Evolutionary conservation across 2,113 vertebrate genomes (phyloP).

Genomic region (Cyanoliseus patagonus): DNA sequence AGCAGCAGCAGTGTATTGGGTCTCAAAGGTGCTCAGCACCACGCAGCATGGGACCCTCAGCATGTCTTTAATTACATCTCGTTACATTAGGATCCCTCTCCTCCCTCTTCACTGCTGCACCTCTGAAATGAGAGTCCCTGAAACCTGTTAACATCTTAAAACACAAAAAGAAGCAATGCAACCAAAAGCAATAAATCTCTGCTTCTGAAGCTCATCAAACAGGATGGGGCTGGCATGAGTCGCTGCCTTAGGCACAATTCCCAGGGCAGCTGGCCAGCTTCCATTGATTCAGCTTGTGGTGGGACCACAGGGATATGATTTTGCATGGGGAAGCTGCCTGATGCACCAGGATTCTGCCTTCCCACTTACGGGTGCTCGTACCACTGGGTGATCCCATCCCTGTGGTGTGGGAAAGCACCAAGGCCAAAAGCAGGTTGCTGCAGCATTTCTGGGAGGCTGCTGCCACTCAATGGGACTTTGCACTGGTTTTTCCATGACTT

Average conservation of each 20-base stretch:
- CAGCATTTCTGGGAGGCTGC: background rate
- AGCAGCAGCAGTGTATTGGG: background rate
- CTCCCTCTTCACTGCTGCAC: background rate
- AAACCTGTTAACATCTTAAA: background rate
- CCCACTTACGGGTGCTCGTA: background rate
- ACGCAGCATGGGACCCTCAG: rapidly evolving
- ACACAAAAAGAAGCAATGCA: background rate
- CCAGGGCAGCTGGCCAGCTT: rapidly evolving
- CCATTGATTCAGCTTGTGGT: rapidly evolving
- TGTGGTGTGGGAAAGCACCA: background rate
- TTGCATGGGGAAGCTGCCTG: rapidly evolving
- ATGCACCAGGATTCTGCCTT: rapidly evolving
- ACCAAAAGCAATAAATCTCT: slow-evolving; percentile 11
- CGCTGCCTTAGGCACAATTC: rapidly evolving
- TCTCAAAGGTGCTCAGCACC: background rate
- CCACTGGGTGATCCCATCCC: background rate
- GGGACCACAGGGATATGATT: rapidly evolving
- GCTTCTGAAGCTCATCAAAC: background rate
- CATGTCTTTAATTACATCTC: background rate
- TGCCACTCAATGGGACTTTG: rapidly evolving
- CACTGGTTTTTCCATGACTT: rapidly evolving
- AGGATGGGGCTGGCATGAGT: background rate
- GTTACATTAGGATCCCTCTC: background rate
- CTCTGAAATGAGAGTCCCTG: background rate
- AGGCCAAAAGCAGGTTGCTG: background rate